Base-by-base conservation (phyloP, 2,113 vertebrate species). In the Silurus glanis region DNA sequence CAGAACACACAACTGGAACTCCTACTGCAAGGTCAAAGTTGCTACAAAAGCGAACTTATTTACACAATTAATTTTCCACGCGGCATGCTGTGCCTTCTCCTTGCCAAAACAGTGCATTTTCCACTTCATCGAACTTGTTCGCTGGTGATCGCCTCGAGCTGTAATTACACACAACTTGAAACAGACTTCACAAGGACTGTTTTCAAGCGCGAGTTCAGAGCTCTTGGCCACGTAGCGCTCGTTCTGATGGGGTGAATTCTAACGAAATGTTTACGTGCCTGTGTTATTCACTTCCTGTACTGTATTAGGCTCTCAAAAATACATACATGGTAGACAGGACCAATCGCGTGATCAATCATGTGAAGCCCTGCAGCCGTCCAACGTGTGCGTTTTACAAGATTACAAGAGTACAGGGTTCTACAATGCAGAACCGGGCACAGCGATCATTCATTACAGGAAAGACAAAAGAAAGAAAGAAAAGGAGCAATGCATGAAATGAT, bases 151-250 rank as follows among this genome's bases (percentile, higher is more conserved):
- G 91, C 92, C 90, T 82, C 69, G 49, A 90, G 92, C 93, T 91
- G 88, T 91, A 92, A 93, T 92, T 94, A 93, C 88, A 61, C 89
- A 86, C 90, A 90, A 91, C 90, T 91, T 91, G 87, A 90, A 93
- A 90, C 86, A 88, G 88, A 86, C 91, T 92, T 92, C 89, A 91
- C 90, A 90, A 91, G 90, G 90, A 91, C 90, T 85, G 82, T 89
- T 90, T 80, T 91, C 21, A 51, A 84, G 72, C 6, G 6, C 3
- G 28, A 84, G 78, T 85, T 83, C 86, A 85, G 64, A 85, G 62
- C 80, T 49, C 25, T 28, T 49, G 10, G 84, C 76, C 66, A 58
- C 17, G 21, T 4, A 66, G 75, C 75, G 21, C 82, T 45, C 14
- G 16, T 85, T 74, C 25, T 71, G 71, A 78, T 53, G 49, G 53